Evolutionary conservation across 2,888 invertebrate species (phyloP), one percentile per base, ranked within the genome.

Genomic region (Pogonocherus hispidulus): DNA sequence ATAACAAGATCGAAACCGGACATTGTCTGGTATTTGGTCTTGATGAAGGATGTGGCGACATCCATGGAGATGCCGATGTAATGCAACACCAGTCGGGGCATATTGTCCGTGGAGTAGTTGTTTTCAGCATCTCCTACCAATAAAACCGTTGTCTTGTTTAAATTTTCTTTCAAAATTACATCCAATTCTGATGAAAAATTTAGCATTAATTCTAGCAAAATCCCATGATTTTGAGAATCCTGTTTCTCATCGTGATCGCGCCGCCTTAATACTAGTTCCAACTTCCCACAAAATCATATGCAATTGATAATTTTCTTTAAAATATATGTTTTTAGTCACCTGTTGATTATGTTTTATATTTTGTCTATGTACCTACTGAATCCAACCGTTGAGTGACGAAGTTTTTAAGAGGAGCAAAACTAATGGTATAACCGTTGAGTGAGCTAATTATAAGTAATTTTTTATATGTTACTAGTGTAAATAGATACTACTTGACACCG

Each of bases 221-320:
- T 6, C 2, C 35, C 18, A 6, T n/a, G n/a, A n/a, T n/a, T n/a
- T n/a, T n/a, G n/a, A n/a, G n/a, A n/a, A n/a, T n/a, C n/a, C n/a
- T n/a, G n/a, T n/a, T 37, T 19, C n/a, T 22, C 23, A 0, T 18
- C 18, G 44, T 66, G 54, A 35, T 56, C 41, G 47, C 65, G 60
- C 2, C 57, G 68, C 32, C 69, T 35, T 14, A 71, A 41, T 0
- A 59, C 63, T 41, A 69, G 46, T 60, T 71, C 69, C 9, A 71
- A 62, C n/a, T 22, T 27, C 19, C 68, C 66, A 66, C 69, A 71
- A 60, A 66, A 66, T 56, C 54, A 62, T 18, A 69, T 47, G 51
- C 66, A 71, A 19, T 56, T 67, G 44, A 68, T 68, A n/a, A 68
- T 52, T 55, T 37, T 63, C 4, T 19, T 63, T 59, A 70, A 63